phyloP scores from a whole-genome alignment of 2,888 invertebrate species.

The Lasius fuliginosus region DNA sequence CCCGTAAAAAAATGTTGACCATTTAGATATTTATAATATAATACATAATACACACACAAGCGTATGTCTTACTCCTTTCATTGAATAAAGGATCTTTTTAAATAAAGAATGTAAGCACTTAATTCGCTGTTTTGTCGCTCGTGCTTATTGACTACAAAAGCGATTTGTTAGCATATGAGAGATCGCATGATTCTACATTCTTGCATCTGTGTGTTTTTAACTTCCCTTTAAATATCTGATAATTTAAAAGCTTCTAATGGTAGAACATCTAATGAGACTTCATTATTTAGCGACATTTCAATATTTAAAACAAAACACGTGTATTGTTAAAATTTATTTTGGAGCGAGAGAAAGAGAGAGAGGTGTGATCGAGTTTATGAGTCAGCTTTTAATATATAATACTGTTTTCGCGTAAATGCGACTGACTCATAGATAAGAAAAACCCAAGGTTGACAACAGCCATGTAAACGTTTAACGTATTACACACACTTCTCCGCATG shows the following conservation, averaged over 20 bases:
- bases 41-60: too few relatives aligned
- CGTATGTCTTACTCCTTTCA: too few relatives aligned
- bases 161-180: not conserved
- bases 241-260: not conserved
- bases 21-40: not conserved
- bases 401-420: not conserved
- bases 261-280: not conserved
- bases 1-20: not conserved
- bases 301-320: not conserved
- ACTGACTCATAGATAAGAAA: conserved; percentile 49
- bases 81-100: not conserved
- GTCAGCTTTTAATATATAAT: conserved; percentile 1
- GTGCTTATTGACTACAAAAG: not conserved
- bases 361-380: not conserved
- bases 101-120: not conserved
- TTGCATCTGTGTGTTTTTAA: not conserved
- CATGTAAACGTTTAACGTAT: not conserved
- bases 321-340: too few relatives aligned
- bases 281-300: not conserved
- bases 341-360: not conserved
- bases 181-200: not conserved
- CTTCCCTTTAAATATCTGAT: not conserved
- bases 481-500: not conserved
- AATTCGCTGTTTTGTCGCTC: not conserved
- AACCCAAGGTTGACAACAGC: conserved; percentile 14